A percentile compares a stretch with the other conserved stretches of the same genome.
Conservation (phyloP, 2,113 vertebrate species). For the Pterocles burchelli region DNA sequence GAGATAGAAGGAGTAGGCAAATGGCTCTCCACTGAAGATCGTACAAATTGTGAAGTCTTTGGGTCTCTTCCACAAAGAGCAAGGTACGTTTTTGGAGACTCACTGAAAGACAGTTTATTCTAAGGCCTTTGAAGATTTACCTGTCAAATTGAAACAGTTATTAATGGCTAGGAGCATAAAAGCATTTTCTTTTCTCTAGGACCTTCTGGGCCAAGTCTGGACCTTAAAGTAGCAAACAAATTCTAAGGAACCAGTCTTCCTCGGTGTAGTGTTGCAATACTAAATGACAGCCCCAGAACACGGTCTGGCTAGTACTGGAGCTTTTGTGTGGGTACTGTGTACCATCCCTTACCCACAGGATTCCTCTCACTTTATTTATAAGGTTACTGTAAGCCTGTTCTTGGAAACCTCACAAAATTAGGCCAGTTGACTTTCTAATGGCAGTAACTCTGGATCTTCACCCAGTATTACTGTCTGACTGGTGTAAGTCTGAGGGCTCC, state of each 20-base stretch:
- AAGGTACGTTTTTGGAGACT: constrained; percentile 62
- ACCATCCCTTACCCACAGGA: too few relatives aligned
- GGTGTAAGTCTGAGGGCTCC: not conserved
- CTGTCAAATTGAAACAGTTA: not conserved
- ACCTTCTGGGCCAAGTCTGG: not conserved
- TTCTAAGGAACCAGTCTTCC: not conserved
- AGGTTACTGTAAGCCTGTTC: not conserved
- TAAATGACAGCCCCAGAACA: not conserved
- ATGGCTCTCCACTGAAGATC: constrained; percentile 82
- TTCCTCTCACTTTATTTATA: not conserved
- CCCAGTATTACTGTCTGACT: not conserved
- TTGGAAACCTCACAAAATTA: not conserved
- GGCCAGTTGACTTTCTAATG: not conserved
- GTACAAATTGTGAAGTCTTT: constrained; percentile 80
- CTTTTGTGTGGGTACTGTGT: not conserved
- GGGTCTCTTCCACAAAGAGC: constrained; percentile 78
- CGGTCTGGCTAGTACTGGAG: not conserved
- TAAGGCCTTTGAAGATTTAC: not conserved
- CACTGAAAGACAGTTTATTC: not conserved
- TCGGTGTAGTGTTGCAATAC: not conserved
- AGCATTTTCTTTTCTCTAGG: not conserved
- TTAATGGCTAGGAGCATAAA: not conserved
- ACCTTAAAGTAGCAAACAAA: not conserved
- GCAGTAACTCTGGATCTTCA: not conserved
- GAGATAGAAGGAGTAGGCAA: constrained; percentile 84